Evolutionary conservation across 2,113 vertebrate genomes (phyloP).

Genomic region (Marmota monax): DNA sequence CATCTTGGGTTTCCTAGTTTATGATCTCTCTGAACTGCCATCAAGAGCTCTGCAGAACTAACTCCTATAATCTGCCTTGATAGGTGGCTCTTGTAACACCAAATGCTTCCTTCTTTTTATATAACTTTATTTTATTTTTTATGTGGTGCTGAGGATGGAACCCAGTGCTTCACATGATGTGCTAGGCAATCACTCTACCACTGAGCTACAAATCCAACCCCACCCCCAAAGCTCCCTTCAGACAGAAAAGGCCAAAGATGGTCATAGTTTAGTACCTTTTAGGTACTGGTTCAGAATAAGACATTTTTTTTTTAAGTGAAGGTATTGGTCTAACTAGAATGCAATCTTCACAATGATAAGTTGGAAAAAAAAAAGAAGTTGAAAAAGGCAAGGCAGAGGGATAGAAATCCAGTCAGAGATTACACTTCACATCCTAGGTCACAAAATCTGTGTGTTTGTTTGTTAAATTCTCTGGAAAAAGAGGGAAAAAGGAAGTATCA

Average conservation of each 20-base stretch:
- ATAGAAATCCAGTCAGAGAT: not conserved
- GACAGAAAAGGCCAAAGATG: not conserved
- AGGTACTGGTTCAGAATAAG: not conserved
- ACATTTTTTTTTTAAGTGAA: not conserved
- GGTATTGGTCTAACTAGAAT: not conserved
- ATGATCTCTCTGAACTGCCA: not conserved
- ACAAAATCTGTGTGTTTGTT: not conserved
- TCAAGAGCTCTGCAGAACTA: not conserved
- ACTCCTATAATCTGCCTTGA: not conserved
- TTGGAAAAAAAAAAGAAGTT: not conserved
- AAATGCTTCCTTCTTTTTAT: not conserved
- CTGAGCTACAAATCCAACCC: too few species aligned
- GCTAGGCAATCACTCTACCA: too few species aligned
- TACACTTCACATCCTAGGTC: not conserved
- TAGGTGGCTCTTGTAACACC: not conserved
- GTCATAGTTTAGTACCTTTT: not conserved
- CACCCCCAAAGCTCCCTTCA: not conserved
- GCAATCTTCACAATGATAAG: not conserved
- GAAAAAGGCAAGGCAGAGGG: not conserved
- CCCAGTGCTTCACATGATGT: too few species aligned
- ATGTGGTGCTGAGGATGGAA: too few species aligned
- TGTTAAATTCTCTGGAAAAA: not conserved
- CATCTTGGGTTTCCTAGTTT: not conserved
- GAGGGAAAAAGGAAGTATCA: not conserved
- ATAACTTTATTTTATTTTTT: too few species aligned